Base-by-base conservation (phyloP, 2,888 invertebrate genomes). In the Andrena praecox region DNA sequence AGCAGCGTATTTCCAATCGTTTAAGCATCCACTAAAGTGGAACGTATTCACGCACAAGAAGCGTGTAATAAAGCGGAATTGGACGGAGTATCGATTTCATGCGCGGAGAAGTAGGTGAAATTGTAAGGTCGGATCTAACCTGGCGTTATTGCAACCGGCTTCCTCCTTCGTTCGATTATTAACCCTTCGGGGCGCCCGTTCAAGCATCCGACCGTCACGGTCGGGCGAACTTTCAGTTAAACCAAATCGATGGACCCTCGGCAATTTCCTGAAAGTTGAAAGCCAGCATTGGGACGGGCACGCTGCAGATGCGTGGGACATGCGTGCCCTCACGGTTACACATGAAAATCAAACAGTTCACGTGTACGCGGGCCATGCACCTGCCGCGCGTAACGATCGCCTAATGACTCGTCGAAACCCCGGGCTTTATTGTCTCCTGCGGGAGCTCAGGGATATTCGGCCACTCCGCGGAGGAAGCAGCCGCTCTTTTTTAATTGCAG, bases 381-480 rank as follows among this genome's bases (percentile, higher is more conserved):
- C 91, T 90, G 91, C 85, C 77, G 54, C 12, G 20, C 50, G 74
- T 88, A 90, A 90, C 80, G 85, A 87, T 85, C 88, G 77, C 75
- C 80, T 89, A 91, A 91, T 90, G 90, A 90, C 89, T 89, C 67
- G 85, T 76, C 84, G 77, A 86, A 89, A 90, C 8, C 78, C 62
- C 60, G 67, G 64, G 71, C 77, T 73, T 78, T 75, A 77, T 82
- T 77, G 66, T 78, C 60, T 20, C 50, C 59, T 24, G 24, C n/a
- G 24, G 20, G 78, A 79, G 82, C 48, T 67, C 35, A 8, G 7
- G 67, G 67, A 66, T 71, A 70, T 27, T 63, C 74, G 42, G 63
- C 54, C 72, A 60, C 54, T 29, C 20, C 50, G 10, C 24, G 50
- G 29, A 27, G 52, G n/a, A n/a, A 50, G 48, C 52, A 67, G 42